These are phyloP conservation scores for Liolophura sinensis DNA, from an alignment of 1,140 invertebrate genomes.

Conservation along the genomic window DNA sequence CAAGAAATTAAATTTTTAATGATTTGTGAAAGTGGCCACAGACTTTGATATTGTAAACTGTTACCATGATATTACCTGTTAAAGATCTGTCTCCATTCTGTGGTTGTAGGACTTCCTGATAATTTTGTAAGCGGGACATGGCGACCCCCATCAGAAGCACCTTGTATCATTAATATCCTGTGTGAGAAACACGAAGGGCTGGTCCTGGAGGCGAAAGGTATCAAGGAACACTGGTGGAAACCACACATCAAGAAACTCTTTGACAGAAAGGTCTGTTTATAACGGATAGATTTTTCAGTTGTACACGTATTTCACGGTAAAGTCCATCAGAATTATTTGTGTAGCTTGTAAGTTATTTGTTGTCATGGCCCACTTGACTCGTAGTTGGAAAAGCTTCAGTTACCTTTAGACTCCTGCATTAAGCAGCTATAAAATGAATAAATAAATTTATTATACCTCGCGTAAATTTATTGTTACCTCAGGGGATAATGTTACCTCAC, in stretches of 20 bases:
- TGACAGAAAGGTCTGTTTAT: slow-evolving; percentile 68
- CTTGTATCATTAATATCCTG: slow-evolving; percentile 82
- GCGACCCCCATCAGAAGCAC: slow-evolving; percentile 67
- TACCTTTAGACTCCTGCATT: no score
- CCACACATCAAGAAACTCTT: slow-evolving; percentile 80
- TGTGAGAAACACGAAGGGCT: slow-evolving; percentile 81
- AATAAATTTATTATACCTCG: no score
- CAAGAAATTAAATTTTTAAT: background rate
- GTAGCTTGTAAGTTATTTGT: no score
- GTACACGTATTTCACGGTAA: no score
- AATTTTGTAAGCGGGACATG: slow-evolving; percentile 74
- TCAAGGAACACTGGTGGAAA: slow-evolving; percentile 88
- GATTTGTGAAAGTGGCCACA: no score
- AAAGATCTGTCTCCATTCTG: background rate
- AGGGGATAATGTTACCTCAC: no score
- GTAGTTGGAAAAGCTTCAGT: no score
- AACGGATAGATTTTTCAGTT: background rate
- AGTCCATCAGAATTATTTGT: no score
- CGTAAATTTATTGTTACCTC: no score
- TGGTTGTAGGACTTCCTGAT: slow-evolving; percentile 68
- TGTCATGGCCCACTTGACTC: no score
- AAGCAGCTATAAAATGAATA: no score
- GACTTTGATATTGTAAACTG: background rate
- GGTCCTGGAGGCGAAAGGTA: slow-evolving; percentile 82
- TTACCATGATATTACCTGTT: background rate